These are phyloP conservation scores for Agonum fuliginosum DNA, from an alignment of 2,888 invertebrate genomes.

Conservation along the genomic window DNA sequence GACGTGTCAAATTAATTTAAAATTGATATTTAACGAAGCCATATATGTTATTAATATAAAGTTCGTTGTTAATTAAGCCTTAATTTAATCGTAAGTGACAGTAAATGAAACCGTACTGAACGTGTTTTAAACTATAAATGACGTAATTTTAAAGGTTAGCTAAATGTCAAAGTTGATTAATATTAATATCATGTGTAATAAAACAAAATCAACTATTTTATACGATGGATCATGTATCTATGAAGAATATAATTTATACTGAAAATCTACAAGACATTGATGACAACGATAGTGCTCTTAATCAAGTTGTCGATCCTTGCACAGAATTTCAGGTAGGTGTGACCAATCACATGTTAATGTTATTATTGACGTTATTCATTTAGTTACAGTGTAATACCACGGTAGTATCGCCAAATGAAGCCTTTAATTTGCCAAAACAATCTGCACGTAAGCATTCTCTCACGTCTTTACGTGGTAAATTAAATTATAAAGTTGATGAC, in stretches of 20 bases:
- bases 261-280: slow-evolving; percentile 46
- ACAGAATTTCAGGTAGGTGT: slow-evolving; percentile 53
- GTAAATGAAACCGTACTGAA: background rate
- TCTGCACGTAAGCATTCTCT: slow-evolving; percentile 42
- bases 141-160: slow-evolving; percentile 51
- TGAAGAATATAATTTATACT: slow-evolving; percentile 34
- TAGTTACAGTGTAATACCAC: slow-evolving; percentile 43
- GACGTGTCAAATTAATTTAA: slow-evolving; percentile 48
- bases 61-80: background rate
- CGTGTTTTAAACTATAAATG: slow-evolving; percentile 8
- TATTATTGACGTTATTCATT: slow-evolving; percentile 15
- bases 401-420: slow-evolving; percentile 41
- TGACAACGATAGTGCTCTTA: slow-evolving; percentile 30
- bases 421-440: slow-evolving; percentile 47
- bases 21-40: slow-evolving; percentile 32
- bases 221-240: slow-evolving; percentile 29
- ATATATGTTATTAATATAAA: slow-evolving; percentile 17
- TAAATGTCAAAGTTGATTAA: slow-evolving; percentile 54
- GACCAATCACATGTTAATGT: slow-evolving; percentile 31
- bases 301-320: slow-evolving; percentile 47
- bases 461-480: slow-evolving; percentile 47
- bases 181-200: slow-evolving; percentile 45
- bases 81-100: background rate
- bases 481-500: slow-evolving; percentile 53
- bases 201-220: slow-evolving; percentile 28